phyloP scores from a whole-genome alignment of 1,140 invertebrate species.

The Papilio dardanus region DNA sequence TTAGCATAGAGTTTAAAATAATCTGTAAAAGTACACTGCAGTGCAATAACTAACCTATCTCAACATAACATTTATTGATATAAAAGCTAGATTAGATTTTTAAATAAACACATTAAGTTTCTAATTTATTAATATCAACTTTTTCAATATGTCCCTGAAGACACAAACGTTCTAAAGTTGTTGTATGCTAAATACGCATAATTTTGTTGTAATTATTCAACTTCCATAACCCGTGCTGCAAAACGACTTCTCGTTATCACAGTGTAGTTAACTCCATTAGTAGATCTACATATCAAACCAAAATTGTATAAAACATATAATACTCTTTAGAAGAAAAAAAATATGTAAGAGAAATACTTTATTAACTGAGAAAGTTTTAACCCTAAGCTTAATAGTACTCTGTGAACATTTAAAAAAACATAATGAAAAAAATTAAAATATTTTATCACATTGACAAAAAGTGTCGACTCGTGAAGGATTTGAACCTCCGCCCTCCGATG shows the following conservation, averaged over 20 bases:
- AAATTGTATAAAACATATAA: no score
- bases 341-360: no score
- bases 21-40: no score
- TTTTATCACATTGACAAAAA: no score
- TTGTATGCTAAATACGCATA: conserved; percentile 7
- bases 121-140: neutral
- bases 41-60: neutral
- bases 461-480: conserved; percentile 53
- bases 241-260: neutral
- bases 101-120: neutral
- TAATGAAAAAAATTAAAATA: no score
- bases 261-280: neutral
- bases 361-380: no score
- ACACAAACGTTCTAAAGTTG: neutral
- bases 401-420: neutral
- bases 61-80: neutral
- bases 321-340: no score
- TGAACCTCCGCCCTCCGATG: conserved; percentile 50
- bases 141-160: neutral
- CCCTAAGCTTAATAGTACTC: no score
- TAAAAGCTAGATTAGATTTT: neutral
- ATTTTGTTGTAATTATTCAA: neutral
- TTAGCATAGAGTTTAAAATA: no score
- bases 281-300: no score
- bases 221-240: neutral